Evolutionary conservation across 2,113 vertebrate species (phyloP).

Genomic region (Lagopus muta): DNA sequence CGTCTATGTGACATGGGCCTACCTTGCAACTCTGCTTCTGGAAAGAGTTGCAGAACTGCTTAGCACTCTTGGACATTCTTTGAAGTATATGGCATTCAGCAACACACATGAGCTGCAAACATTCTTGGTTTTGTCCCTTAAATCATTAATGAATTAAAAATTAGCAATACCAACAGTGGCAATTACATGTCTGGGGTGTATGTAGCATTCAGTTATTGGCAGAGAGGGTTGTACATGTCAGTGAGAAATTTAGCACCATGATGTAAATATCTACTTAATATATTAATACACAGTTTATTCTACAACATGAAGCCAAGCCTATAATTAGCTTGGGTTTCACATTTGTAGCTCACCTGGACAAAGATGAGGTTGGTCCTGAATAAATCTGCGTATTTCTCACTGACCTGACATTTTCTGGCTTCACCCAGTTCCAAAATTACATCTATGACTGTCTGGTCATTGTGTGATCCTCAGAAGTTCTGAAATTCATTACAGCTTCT

Average conservation of each 20-base stretch:
- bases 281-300: not conserved
- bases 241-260: not conserved
- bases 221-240: not conserved
- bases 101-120: not conserved
- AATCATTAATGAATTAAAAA: not conserved
- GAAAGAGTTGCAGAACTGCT: not conserved
- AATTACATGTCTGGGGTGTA: not conserved
- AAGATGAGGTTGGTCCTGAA: not conserved
- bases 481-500: not conserved
- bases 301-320: not conserved
- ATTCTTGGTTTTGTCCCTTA: not conserved
- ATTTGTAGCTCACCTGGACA: not conserved
- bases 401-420: not conserved
- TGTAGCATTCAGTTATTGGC: not conserved
- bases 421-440: not conserved
- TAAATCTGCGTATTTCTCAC: not conserved
- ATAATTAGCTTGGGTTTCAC: not conserved
- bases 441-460: not conserved
- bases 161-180: not conserved
- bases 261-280: not conserved
- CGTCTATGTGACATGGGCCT: not conserved
- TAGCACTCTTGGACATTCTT: not conserved
- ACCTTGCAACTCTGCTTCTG: not conserved
- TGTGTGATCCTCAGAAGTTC: not conserved
- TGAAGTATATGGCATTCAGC: not conserved